Base-by-base conservation (phyloP, 2,113 vertebrate species). In the Smithornis capensis region DNA sequence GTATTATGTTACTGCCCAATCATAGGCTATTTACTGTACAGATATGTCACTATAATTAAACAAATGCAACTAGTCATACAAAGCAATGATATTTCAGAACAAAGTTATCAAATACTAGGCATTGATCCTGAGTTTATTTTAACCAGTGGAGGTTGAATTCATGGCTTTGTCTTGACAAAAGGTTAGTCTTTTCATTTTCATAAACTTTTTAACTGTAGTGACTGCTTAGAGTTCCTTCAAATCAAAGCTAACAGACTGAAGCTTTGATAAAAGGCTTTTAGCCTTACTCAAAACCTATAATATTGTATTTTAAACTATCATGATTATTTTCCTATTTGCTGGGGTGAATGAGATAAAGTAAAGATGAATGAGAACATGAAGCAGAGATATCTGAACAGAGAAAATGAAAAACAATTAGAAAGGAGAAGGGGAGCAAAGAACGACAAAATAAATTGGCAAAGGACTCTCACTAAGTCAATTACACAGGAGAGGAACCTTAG, bases 21-120 rank as follows among this genome's bases (percentile, higher is more conserved):
- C 94, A 97, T 91, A 21, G 94, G 78, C 92, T 98, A 97, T 98
- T 97, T 98, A 97, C 95, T 97, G 96, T 97, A 97, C 94, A 97
- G 97, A 97, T 97, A 83, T 97, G 97, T 97, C 97, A 97, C 97
- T 98, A 98, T 97, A 98, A 98, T 98, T 98, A 98, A 98, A 98
- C 95, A 97, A 98, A 98, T 97, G 89, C 92, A 97, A 92, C 96
- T 97, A 97, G 74, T 90, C 92, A 96, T 90, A 97, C 70, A 95
- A 96, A 97, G 91, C 77, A 96, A 95, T 31, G 38, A 97, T 97
- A 97, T 94, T 95, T 96, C 31, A 69, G 87, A 94, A 76, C 53
- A 44, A 94, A 90, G 82, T 91, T 93, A 49, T 89, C 59, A 62
- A 47, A n/a, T 16, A 82, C 52, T 76, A 60, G 9, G 22, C 19